Evolutionary conservation across 2,797 vertebrate genomes (phyloP), one percentile per base, ranked within the genome.

Genomic region (Cyclopterus lumpus): DNA sequence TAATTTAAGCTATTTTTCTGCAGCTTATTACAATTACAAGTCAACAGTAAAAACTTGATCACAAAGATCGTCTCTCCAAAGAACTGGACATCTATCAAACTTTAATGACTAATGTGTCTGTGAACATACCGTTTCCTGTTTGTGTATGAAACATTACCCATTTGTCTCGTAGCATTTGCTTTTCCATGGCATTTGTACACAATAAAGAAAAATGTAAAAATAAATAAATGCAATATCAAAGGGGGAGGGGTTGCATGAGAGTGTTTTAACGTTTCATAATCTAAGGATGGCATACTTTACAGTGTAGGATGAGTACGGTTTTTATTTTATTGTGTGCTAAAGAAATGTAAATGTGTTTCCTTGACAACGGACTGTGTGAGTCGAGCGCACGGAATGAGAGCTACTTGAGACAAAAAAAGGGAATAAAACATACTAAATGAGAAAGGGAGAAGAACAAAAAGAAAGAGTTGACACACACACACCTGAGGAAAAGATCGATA

Each of bases 401-500:
- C 66, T 64, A 38, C 42, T 67, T 77, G 77, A 81, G 55, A 84
- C 53, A 85, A 84, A 79, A 83, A 63, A 15, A n/a, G 2, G 48
- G 65, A 67, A 71, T 63, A 77, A 86, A 86, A 73, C 67, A 73
- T 44, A 57, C 24, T 73, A 83, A 82, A 83, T 79, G 77, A 40
- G 44, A 75, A 81, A 74, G 60, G 51, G 55, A 73, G 70, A 69
- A 77, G 11, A 53, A 46, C 3, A 24, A 83, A 75, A 60, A 73
- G 75, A 6, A 53, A 26, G 82, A 79, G n/a, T n/a, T n/a, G n/a
- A 57, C 40, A 62, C 54, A 64, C 61, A 77, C 75, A 75, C 79
- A 84, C 75, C 34, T 59, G 7, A 77, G 79, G 84, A 85, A 79
- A 80, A 84, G 81, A 91, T 93, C 92, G 15, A 93, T 87, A 82